These are phyloP conservation scores for Liasis olivaceus DNA, from an alignment of 2,797 vertebrate genomes.

Conservation along the genomic window DNA sequence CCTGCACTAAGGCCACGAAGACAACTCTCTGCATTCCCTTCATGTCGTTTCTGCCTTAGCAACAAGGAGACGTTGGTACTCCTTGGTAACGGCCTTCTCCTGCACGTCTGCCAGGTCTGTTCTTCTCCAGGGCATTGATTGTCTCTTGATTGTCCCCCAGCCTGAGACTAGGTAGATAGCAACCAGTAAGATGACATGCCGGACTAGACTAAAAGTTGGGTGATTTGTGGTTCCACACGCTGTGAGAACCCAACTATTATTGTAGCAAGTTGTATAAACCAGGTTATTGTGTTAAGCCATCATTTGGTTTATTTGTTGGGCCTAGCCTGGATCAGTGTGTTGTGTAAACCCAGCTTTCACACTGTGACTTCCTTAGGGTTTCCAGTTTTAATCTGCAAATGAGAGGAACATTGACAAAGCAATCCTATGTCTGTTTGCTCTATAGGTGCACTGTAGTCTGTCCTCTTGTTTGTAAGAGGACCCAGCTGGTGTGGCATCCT, in stretches of 20 bases:
- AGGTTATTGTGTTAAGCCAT: too few species aligned
- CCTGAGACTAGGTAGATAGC: neutral
- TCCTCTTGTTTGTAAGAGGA: neutral
- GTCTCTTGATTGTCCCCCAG: too few species aligned
- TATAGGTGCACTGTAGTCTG: too few species aligned
- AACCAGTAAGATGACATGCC: neutral
- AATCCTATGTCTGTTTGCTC: neutral
- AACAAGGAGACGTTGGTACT: neutral
- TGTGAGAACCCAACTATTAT: too few species aligned
- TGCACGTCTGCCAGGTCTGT: neutral
- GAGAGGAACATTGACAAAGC: neutral
- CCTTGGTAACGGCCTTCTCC: neutral
- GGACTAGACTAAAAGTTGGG: too few species aligned
- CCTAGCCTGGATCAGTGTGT: too few species aligned
- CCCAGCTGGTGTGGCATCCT: neutral
- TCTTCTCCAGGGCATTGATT: neutral
- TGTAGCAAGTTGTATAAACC: too few species aligned
- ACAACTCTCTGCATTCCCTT: neutral
- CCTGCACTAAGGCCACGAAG: neutral
- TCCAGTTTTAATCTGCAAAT: neutral
- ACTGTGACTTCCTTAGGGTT: too few species aligned
- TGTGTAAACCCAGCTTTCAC: too few species aligned
- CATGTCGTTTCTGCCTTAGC: neutral
- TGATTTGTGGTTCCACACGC: too few species aligned
- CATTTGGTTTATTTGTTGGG: too few species aligned